Percentiles rank a stretch among this genome's conserved stretches.
phyloP scores from a whole-genome alignment of 2,797 vertebrate genomes.

The Galaxias olidus region DNA sequence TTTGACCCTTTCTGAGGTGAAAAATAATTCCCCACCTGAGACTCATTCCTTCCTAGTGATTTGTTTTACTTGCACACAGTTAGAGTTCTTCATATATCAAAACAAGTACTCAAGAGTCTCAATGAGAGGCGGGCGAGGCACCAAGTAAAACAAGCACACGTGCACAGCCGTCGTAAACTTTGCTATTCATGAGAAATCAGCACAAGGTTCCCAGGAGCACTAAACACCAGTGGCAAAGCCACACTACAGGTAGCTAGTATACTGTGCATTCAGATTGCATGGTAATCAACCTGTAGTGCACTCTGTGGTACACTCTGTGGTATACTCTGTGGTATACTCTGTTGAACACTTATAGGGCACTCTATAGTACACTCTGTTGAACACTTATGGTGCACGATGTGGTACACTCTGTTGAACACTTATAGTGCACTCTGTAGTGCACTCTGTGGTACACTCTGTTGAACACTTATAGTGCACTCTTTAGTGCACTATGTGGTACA shows the following conservation, averaged over 20 bases:
- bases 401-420: too few species aligned
- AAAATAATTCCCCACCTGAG: constrained; percentile 56
- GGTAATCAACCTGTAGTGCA: too few species aligned
- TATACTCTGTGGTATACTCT: too few species aligned
- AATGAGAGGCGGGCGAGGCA: constrained; percentile 45
- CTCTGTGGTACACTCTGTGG: too few species aligned
- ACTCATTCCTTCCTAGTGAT: constrained; percentile 50
- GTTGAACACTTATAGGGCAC: too few species aligned
- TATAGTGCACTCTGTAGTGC: too few species aligned
- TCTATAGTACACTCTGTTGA: too few species aligned
- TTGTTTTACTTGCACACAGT: constrained; percentile 55
- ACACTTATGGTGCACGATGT: too few species aligned
- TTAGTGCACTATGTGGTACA: too few species aligned
- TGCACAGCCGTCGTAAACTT: constrained; percentile 39
- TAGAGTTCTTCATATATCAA: constrained; percentile 58
- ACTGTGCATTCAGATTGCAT: too few species aligned
- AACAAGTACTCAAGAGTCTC: constrained; percentile 56
- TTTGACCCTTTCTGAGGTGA: constrained; percentile 29
- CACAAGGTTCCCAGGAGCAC: constrained; percentile 23
- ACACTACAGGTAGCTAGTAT: constrained; percentile 4
- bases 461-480: too few species aligned
- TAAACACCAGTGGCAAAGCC: constrained; percentile 17
- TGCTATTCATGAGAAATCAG: constrained; percentile 23
- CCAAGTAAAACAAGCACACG: constrained; percentile 51
- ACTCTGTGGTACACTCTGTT: too few species aligned